Evolutionary conservation across 2,797 vertebrate genomes (phyloP), one percentile per base, ranked within the genome.

Genomic region (Etheostoma perlongum): DNA sequence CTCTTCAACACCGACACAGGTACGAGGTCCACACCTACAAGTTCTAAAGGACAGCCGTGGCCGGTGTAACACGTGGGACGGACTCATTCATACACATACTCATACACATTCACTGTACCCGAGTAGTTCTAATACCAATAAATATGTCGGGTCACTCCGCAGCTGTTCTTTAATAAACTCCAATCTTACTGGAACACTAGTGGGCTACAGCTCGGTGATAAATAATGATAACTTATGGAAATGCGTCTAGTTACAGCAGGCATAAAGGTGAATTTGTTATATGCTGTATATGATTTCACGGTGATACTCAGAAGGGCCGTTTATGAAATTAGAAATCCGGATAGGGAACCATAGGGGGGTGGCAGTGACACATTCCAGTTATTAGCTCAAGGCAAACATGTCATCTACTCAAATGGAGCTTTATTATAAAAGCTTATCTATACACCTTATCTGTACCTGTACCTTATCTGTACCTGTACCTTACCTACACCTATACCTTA

Each of bases 301-400:
- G 36, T 40, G 36, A 3, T 11, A 23, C 36, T 36, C 40, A 61
- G 21, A 40, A 44, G 14, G 6, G 16, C 5, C 3, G 27, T 21
- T 40, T 25, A 25, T 54, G 25, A 61, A 25, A n/a, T 46, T 18
- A 61, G 46, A 6, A 46, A 18, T 21, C 4, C 6, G 3, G 46
- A 62, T 8, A 15, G 9, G 40, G 59, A 62, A 46, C 42, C 21
- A 6, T 2, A 14, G 36, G n/a, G 27, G 19, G 54, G 4, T 15
- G 33, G 30, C 33, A 42, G 42, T 49, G 25, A 66, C 8, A 11
- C 21, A 52, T 27, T 57, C 9, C 12, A n/a, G 21, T 48, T 40
- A 6, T 74, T 44, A 55, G 25, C 49, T 74, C 4, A 61, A 42
- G 4, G 54, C 61, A 78, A 79, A 81, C 52, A 74, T 18, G 16